A percentile compares a stretch with the other conserved stretches of the same genome.
Conservation (phyloP, 2,888 invertebrate species). For the Hypolimnas misippus region DNA sequence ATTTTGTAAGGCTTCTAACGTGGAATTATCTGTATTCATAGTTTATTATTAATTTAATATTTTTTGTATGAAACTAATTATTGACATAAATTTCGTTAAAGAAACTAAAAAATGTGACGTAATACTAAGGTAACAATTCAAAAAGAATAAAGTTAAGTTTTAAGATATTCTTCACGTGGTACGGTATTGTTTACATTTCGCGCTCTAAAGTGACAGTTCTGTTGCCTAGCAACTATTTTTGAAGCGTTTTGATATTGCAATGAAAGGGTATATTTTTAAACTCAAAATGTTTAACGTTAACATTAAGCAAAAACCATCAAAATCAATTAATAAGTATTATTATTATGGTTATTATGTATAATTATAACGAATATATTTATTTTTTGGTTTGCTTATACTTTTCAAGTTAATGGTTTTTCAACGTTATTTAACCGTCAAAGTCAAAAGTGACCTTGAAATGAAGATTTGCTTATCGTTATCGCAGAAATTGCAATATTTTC, state of each 20-base stretch:
- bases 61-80: conserved; percentile 5
- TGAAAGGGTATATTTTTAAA: too few relatives aligned
- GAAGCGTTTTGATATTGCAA: background rate
- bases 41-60: too few relatives aligned
- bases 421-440: background rate
- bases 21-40: conserved; percentile 37
- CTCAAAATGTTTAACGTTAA: too few relatives aligned
- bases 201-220: conserved; percentile 53
- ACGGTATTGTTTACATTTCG: conserved; percentile 71
- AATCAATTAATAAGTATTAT: too few relatives aligned
- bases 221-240: conserved; percentile 64
- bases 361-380: background rate
- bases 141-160: background rate
- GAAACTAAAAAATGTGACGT: background rate
- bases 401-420: background rate
- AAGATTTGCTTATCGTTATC: conserved; percentile 6
- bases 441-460: conserved; percentile 13
- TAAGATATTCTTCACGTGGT: conserved; percentile 3
- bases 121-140: background rate
- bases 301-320: too few relatives aligned
- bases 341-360: too few relatives aligned
- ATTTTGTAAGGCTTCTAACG: conserved; percentile 61
- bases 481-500: background rate
- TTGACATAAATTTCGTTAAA: background rate
- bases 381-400: too few relatives aligned